These are phyloP conservation scores for Fragariocoptes setiger DNA, from an alignment of 1,140 invertebrate species.

Conservation along the genomic window DNA sequence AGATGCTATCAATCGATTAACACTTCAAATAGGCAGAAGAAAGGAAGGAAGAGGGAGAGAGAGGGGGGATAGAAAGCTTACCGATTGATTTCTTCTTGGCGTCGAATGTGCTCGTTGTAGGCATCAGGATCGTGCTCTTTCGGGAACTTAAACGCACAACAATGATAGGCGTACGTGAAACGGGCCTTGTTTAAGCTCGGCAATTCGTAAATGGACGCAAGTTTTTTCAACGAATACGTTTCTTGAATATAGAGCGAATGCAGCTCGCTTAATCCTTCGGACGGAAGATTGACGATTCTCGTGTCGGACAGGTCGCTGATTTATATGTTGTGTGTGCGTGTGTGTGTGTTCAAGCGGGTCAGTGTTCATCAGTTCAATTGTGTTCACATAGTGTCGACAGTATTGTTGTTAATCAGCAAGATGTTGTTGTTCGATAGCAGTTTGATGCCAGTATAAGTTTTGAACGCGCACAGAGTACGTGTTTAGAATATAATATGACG, in stretches of 20 bases:
- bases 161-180: constrained; percentile 55
- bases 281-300: constrained; percentile 33
- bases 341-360: no score
- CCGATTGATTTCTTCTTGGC: neutral
- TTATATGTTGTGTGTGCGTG: constrained; percentile 3
- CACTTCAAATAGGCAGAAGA: no score
- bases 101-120: constrained; percentile 13
- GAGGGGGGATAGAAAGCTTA: no score
- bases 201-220: constrained; percentile 50
- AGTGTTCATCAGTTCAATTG: no score
- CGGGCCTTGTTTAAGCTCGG: constrained; percentile 22
- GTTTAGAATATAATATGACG: no score
- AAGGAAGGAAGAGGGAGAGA: no score
- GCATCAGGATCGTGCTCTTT: constrained; percentile 33
- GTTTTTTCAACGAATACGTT: constrained; percentile 34
- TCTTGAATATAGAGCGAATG: constrained; percentile 33
- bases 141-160: constrained; percentile 54
- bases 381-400: no score
- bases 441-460: no score
- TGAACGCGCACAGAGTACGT: no score
- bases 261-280: constrained; percentile 31
- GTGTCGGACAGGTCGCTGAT: constrained; percentile 38
- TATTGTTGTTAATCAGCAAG: no score
- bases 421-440: no score
- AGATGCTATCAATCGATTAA: no score